Percentiles rank a stretch among this genome's conserved stretches.
phyloP scores from a whole-genome alignment of 2,797 vertebrate genomes.

The Ctenopoma multispine region DNA sequence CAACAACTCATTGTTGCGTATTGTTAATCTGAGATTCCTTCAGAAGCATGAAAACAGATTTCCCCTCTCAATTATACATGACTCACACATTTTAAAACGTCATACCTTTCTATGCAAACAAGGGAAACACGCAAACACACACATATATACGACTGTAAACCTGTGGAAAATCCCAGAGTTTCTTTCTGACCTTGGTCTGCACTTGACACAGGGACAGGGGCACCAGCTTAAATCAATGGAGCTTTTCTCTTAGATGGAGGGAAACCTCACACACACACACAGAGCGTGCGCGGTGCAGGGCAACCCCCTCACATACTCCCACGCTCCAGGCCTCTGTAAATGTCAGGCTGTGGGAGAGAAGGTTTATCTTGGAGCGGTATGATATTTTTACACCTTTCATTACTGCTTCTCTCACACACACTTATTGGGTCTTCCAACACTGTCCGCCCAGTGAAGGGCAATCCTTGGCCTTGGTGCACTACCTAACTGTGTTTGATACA shows the following conservation, averaged over 20 bases:
- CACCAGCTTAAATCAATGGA: constrained; percentile 85
- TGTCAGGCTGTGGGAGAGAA: constrained; percentile 84
- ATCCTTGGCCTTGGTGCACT: constrained; percentile 24
- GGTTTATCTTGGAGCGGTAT: constrained; percentile 88
- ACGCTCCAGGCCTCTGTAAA: constrained; percentile 85
- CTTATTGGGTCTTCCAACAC: constrained; percentile 21
- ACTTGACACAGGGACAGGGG: constrained; percentile 76
- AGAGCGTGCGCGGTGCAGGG: constrained; percentile 61
- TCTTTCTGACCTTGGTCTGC: constrained; percentile 71
- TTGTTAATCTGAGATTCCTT: constrained; percentile 4
- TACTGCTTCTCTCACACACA: constrained; percentile 37
- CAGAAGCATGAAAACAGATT: constrained; percentile 74
- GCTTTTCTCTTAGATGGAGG: constrained; percentile 85
- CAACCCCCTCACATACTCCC: constrained; percentile 76
- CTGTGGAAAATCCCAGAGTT: constrained; percentile 78
- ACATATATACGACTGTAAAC: constrained; percentile 33
- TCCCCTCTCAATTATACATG: constrained; percentile 72
- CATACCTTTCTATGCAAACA: constrained; percentile 67
- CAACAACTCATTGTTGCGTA: constrained; percentile 16
- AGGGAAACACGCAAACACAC: constrained; percentile 54
- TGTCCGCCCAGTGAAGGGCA: constrained; percentile 47
- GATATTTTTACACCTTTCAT: constrained; percentile 89
- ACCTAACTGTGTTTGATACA: constrained; percentile 27
- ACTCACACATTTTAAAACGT: constrained; percentile 67
- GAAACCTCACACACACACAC: constrained; percentile 77